Evolutionary conservation across 2,888 invertebrate genomes (phyloP), one percentile per base, ranked within the genome.

Genomic region (Cosmorhoe ocellata): DNA sequence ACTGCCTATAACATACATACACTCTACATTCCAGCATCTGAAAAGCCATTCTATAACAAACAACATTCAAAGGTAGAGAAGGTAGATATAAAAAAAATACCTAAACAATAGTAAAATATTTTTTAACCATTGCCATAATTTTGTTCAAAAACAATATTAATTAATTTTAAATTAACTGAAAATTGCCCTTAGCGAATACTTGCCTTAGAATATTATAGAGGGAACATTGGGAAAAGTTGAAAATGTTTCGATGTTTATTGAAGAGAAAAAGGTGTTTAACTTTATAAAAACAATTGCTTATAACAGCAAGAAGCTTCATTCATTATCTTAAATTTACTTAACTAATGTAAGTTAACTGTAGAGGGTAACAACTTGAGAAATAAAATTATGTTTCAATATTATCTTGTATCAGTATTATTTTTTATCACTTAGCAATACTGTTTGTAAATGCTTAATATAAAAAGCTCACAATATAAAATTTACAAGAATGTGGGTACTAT

Each of bases 401-500:
- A 53, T 44, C 39, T 36, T 52, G 47, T 48, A 50, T 47, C 43
- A 43, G 42, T 39, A 43, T 39, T 43, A 51, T 51, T 54, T 64
- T 60, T 52, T 70, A 72, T 72, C 72, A 73, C 70, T 72, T 70
- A 67, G 67, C 67, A 72, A 72, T 73, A 73, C 72, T 73, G 72
- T 70, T 70, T 73, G 66, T 67, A 72, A 64, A 67, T 69, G 67
- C 58, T 67, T 67, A 67, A 76, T 84, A 83, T 81, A 85, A 84
- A 84, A 87, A 87, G 85, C 86, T 84, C 81, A 79, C 76, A 75
- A 81, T 76, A 74, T 71, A 76, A 76, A 75, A 70, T 66, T 69
- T 71, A 74, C 69, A 64, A 61, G 61, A 63, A 65, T 66, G 67
- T 71, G 70, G 72, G 67, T 74, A 74, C 65, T 68, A 60, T 45